Base-by-base conservation (phyloP, 1,140 invertebrate species). In the Phenacoccus solenopsis region DNA sequence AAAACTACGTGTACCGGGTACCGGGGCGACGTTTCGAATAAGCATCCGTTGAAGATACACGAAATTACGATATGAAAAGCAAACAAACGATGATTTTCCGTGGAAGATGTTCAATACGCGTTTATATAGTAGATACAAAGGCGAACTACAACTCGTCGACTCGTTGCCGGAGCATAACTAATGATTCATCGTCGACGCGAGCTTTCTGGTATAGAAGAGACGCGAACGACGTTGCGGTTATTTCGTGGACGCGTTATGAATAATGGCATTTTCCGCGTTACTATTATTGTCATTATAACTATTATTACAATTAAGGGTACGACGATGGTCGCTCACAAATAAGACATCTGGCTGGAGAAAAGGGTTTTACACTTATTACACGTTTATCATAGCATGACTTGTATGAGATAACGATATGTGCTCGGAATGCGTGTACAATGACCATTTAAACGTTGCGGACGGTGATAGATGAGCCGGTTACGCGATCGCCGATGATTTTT, bases 211-310 rank as follows among this genome's bases (percentile, higher is more conserved):
- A 49, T 49, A 16, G 38, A 49, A 49, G 5, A 49, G 16, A 49
- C 12, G 12, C 3, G 2, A n/a, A 49, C 5, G 38, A 49, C 20
- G 38, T n/a, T 49, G 38, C 38, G 38, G 38, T 49, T 32, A n/a
- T n/a, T n/a, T n/a, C n/a, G n/a, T 49, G 16, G 38, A 49, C 38
- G 38, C 38, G 38, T n/a, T 49, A 49, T 49, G 38, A 49, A 49
- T 49, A 49, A 49, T 49, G 38, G 38, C 38, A 49, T 49, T 49
- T 49, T 49, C 38, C 38, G 38, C 38, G 38, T 49, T 49, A 49
- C 38, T n/a, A 49, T 49, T 49, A 49, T 49, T 49, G 38, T 49
- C 38, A 49, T 49, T 49, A 49, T 49, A 49, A 49, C 38, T 49
- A 49, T 49, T 49, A 49, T 49, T 49, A 49, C 38, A n/a, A 49